Evolutionary conservation across 2,888 invertebrate species (phyloP).

Genomic region (Coenonympha arcania): DNA sequence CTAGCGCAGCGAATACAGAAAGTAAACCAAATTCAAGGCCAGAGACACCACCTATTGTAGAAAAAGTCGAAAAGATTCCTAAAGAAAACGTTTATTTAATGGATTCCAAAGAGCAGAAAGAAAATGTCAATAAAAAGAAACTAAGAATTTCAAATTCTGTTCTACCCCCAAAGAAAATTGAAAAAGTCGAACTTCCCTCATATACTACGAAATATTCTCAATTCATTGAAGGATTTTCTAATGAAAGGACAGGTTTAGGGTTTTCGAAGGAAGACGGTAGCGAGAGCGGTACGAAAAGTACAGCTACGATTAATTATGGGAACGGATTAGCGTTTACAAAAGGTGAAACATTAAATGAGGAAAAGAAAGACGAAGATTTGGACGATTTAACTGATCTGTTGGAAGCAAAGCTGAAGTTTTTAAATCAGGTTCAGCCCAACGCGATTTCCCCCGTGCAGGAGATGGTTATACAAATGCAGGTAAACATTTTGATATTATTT

Average conservation of each 20-base stretch:
- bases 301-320: constrained; percentile 47
- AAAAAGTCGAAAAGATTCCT: constrained; percentile 33
- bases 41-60: constrained; percentile 21
- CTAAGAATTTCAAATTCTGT: constrained; percentile 64
- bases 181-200: constrained; percentile 43
- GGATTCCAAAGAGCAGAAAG: constrained; percentile 41
- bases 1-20: constrained; percentile 37
- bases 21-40: constrained; percentile 33
- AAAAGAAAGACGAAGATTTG: constrained; percentile 51
- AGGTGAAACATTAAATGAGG: constrained; percentile 66
- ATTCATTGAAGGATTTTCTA: constrained; percentile 59
- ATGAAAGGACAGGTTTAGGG: constrained; percentile 67
- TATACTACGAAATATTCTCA: constrained; percentile 69
- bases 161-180: constrained; percentile 49
- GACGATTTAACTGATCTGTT: constrained; percentile 58
- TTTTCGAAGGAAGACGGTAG: constrained; percentile 50
- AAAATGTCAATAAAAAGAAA: constrained; percentile 50
- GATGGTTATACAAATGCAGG: constrained; percentile 75
- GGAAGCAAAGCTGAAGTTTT: constrained; percentile 69
- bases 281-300: constrained; percentile 47
- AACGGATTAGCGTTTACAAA: constrained; percentile 68
- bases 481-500: constrained; percentile 29
- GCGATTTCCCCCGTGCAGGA: constrained; percentile 70
- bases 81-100: constrained; percentile 54
- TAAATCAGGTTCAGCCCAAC: constrained; percentile 63